A percentile compares a stretch with the other conserved stretches of the same genome.
phyloP scores from a whole-genome alignment of 2,888 invertebrate genomes.

The Aspidiotus destructor region DNA sequence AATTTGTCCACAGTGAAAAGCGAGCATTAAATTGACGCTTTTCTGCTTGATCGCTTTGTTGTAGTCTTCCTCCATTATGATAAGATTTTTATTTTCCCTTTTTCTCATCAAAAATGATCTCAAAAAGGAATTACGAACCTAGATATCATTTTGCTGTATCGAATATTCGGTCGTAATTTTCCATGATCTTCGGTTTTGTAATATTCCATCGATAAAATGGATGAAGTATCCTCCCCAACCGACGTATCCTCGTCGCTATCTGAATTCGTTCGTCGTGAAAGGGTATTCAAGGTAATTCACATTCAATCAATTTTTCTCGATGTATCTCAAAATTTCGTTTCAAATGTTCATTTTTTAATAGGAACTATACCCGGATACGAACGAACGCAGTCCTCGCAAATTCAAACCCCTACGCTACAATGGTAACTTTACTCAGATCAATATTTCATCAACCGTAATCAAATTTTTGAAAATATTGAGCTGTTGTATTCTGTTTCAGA shows the following conservation, averaged over 20 bases:
- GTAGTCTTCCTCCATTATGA: no score
- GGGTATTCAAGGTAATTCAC: constrained; percentile 19
- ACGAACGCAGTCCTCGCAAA: neutral
- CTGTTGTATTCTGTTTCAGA: constrained; percentile 12
- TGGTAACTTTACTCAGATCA: constrained; percentile 6
- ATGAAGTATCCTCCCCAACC: constrained; percentile 19
- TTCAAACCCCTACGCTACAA: constrained; percentile 6
- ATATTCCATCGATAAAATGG: constrained; percentile 10
- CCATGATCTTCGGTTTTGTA: neutral
- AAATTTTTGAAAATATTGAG: neutral
- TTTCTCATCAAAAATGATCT: no score
- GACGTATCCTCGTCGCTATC: constrained; percentile 26
- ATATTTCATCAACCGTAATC: neutral
- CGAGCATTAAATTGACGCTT: no score
- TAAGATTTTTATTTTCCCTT: no score
- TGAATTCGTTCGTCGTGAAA: constrained; percentile 24
- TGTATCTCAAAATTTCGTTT: neutral
- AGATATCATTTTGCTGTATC: no score
- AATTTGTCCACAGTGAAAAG: no score
- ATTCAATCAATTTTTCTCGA: neutral
- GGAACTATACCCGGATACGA: constrained; percentile 22
- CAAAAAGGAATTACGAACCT: no score
- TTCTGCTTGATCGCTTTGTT: no score
- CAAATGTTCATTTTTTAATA: neutral
- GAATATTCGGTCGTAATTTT: no score